Conservation (phyloP, 2,113 vertebrate genomes). For the Neogobius melanostomus region DNA sequence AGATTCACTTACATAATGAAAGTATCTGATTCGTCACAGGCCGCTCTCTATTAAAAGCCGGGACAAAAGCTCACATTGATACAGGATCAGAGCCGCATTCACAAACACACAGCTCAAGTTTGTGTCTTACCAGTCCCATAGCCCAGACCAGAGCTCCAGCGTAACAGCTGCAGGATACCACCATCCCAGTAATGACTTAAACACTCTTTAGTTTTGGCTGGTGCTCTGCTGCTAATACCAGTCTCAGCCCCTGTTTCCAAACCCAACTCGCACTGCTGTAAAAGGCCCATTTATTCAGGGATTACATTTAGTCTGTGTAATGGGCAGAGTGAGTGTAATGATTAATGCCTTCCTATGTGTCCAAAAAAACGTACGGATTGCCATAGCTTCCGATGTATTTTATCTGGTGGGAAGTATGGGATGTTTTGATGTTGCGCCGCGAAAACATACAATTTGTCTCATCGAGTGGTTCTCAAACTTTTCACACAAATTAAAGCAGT, state of each 20-base stretch:
- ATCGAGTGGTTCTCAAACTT: too few species aligned
- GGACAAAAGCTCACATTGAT: slow-evolving; percentile 45
- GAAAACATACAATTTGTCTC: too few species aligned
- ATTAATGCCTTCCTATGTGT: background rate
- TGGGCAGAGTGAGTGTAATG: background rate
- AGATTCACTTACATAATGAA: slow-evolving; percentile 9
- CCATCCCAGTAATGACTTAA: slow-evolving; percentile 36
- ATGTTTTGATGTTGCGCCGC: too few species aligned
- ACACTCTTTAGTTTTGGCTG: slow-evolving; percentile 24
- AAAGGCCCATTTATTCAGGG: slow-evolving; percentile 41
- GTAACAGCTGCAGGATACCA: slow-evolving; percentile 43
- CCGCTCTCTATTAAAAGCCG: slow-evolving; percentile 31
- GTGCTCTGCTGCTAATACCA: slow-evolving; percentile 26
- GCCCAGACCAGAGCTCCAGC: slow-evolving; percentile 15
- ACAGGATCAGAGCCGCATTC: slow-evolving; percentile 24
- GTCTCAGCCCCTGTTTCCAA: slow-evolving; percentile 10
- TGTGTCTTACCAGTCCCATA: slow-evolving; percentile 10
- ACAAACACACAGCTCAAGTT: slow-evolving; percentile 29
- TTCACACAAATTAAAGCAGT: too few species aligned
- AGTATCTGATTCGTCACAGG: slow-evolving; percentile 31
- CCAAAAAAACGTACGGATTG: background rate
- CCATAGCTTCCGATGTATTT: background rate
- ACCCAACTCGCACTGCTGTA: slow-evolving; percentile 27
- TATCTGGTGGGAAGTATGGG: too few species aligned
- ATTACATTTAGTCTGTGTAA: slow-evolving; percentile 40